Base-by-base conservation (phyloP, 2,888 invertebrate species). In the Octonoba sinensis region DNA sequence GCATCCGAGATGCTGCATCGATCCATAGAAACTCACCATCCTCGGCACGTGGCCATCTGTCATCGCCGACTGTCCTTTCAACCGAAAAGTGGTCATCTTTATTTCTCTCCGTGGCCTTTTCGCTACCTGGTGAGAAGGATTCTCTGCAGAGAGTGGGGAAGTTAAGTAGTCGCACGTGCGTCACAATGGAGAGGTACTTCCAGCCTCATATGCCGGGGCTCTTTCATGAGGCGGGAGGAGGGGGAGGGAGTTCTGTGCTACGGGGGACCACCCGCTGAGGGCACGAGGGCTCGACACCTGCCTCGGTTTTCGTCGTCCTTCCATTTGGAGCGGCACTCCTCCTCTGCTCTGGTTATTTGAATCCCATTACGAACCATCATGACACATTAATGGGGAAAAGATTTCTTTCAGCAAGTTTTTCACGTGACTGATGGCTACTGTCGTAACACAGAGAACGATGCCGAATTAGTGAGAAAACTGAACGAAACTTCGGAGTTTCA, bases 161-260 rank as follows among this genome's bases (percentile, higher is more conserved):
- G 74, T 74, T 74, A 81, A 74, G 74, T 81, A 74, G 74, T 49
- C 18, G 74, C 81, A 81, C 79, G 79, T 79, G 79, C 79, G 49
- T 44, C n/a, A 44, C 67, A 73, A 66, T 72, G 64, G 70, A 62
- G 60, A 51, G 18, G 44, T 18, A 24, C 67, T 57, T 51, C 66
- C 36, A 22, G 47, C 56, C 49, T 71, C 72, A 78, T 78, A 72
- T 60, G 72, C 59, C 44, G 77, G 70, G 74, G 65, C 57, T 64
- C 65, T 47, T 56, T 13, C 36, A 60, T 60, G 24, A 36, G 24
- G 60, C 44, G 44, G 46, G 8, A 44, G 36, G 59, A 65, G 57
- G 67, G 51, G 54, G 70, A 46, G 64, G 56, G 36, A 20, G 64
- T 47, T 56, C 12, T 18, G 51, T n/a, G 15, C 18, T 47, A 15